Conservation (phyloP, 2,113 vertebrate genomes). For the Trichechus manatus region DNA sequence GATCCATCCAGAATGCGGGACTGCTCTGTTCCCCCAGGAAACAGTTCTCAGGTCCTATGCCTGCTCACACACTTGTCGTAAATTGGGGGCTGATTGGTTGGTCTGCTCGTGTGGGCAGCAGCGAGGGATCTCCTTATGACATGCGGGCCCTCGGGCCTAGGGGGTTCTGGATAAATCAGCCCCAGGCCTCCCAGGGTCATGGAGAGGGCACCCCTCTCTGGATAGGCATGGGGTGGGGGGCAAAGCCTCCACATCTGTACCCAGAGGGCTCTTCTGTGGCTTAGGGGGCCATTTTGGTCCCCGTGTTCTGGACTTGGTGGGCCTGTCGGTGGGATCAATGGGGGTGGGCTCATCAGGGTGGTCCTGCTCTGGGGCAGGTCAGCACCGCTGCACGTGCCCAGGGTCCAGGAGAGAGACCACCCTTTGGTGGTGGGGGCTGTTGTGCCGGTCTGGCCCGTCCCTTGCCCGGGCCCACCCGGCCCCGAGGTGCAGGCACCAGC, state of each 20-base stretch:
- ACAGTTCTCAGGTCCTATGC: not conserved
- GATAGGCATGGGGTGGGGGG: not conserved
- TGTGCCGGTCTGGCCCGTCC: not conserved
- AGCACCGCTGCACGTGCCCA: not conserved
- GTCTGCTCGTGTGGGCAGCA: not conserved
- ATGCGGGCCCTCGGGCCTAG: not conserved
- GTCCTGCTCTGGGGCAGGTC: no score
- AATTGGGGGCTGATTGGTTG: not conserved
- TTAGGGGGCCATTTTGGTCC: no score
- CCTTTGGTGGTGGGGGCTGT: not conserved
- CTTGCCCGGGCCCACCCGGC: accelerated
- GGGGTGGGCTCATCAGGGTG: not conserved
- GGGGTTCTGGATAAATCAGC: not conserved
- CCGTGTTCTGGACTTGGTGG: no score
- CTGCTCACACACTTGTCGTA: accelerated
- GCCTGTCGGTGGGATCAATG: no score
- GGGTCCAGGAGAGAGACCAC: not conserved
- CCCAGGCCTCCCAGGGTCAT: not conserved
- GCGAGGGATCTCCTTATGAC: accelerated
- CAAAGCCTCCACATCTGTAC: no score
- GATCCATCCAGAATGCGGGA: no score
- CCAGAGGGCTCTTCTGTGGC: no score
- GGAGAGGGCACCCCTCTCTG: not conserved
- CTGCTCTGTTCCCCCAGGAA: not conserved
- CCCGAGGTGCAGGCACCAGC: not conserved